Percentiles rank a stretch among this genome's conserved stretches.
These are phyloP conservation scores for Ophonus ardosiacus DNA, from an alignment of 2,888 invertebrate genomes.

Conservation along the genomic window DNA sequence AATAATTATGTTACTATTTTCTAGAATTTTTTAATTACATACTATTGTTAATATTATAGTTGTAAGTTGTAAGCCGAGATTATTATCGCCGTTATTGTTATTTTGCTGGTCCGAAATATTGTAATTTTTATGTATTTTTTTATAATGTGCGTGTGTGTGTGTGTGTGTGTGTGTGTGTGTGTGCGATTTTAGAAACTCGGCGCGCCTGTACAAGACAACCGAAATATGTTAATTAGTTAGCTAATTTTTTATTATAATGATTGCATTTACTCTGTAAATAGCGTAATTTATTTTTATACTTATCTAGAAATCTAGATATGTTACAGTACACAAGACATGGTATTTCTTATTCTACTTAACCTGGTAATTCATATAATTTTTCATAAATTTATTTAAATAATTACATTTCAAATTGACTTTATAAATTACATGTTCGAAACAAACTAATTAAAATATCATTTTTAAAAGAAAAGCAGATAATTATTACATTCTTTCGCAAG, in stretches of 20 bases:
- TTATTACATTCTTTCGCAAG: background rate
- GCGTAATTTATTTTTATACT: background rate
- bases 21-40: no score
- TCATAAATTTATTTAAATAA: slow-evolving; percentile 13
- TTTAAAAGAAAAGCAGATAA: slow-evolving; percentile 9
- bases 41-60: no score
- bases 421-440: background rate
- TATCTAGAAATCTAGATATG: background rate
- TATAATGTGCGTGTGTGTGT: no score
- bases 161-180: no score
- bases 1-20: no score
- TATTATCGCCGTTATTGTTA: no score
- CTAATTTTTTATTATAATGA: background rate
- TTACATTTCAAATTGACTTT: background rate
- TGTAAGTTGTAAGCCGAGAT: no score
- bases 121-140: no score
- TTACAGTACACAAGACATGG: background rate
- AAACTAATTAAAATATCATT: slow-evolving; percentile 19
- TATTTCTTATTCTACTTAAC: slow-evolving; percentile 12
- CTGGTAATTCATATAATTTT: slow-evolving; percentile 11
- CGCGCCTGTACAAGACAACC: no score
- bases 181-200: no score
- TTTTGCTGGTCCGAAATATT: no score
- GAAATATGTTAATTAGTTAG: background rate
- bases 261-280: background rate